These are phyloP conservation scores for Centropus unirufus DNA, from an alignment of 2,113 vertebrate genomes.

Conservation along the genomic window DNA sequence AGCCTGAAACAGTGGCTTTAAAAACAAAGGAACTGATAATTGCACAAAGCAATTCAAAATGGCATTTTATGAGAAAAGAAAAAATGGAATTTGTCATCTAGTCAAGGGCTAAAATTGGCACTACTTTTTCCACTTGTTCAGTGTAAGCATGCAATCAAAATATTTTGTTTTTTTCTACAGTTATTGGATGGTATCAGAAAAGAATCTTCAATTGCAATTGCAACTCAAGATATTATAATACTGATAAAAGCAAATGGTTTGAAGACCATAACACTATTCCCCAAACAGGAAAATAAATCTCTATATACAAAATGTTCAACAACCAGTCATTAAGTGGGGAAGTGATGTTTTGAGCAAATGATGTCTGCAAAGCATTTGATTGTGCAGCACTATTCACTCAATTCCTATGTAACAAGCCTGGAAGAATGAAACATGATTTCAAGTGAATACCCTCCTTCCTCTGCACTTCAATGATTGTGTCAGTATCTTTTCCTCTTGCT, in stretches of 20 bases:
- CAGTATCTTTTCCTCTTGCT: background rate
- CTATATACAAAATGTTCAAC: background rate
- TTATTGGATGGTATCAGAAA: background rate
- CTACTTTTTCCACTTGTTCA: background rate
- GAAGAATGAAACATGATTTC: constrained; percentile 15
- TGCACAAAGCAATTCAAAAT: background rate
- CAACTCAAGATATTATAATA: background rate
- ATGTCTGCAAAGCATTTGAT: background rate
- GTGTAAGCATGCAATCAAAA: background rate
- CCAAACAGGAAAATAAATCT: background rate
- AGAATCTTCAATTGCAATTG: background rate
- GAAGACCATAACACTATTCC: background rate
- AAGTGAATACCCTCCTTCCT: background rate
- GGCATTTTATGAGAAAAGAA: background rate
- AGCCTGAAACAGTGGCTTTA: background rate
- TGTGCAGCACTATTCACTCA: background rate
- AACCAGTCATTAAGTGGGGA: constrained; percentile 1
- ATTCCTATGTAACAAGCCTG: background rate
- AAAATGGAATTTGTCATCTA: background rate
- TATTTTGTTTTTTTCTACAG: background rate
- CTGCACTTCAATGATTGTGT: background rate
- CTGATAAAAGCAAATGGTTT: background rate
- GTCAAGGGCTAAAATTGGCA: background rate
- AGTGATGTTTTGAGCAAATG: constrained; percentile 3
- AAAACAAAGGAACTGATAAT: background rate